Base-by-base conservation (phyloP, 2,888 invertebrate species). In the Xanthorhoe spadicearia region DNA sequence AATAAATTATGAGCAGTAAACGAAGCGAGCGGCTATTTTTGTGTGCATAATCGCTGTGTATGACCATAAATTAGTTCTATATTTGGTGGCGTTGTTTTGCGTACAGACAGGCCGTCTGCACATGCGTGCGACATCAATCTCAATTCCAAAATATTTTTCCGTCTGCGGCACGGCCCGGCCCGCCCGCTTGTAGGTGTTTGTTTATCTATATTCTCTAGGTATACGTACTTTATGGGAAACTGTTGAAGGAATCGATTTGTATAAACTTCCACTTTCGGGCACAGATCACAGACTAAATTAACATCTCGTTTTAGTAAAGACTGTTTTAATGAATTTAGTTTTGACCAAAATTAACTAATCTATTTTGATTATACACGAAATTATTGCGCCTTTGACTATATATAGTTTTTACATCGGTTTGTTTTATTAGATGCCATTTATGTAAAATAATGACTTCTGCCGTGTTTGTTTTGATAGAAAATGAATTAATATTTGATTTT, bases 111-210 rank as follows among this genome's bases (percentile, higher is more conserved):
- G 83, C 88, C 91, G 91, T 92, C 92, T 92, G 90, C 91, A 91
- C 92, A 91, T 92, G 92, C 92, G 92, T 89, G 90, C 87, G 84
- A 89, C 92, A 93, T 93, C 90, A 89, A 92, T 92, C 92, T 92
- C 90, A 92, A 91, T 92, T 91, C 90, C 89, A 84, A 87, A 91
- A 91, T 92, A 91, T 93, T 92, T 92, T 92, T 91, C 86, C 83
- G 91, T 91, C 89, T 90, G 88, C 82, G 78, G 75, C 74, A 77
- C 77, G 75, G 74, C 70, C 52, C 77, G 75, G 74, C 70, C 52
- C 53, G 48, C 7, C 48, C 17, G 48, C 48, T 61, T 52, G 67
- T 68, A 61, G 62, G 64, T 63, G 64, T 61, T 59, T 66, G 54
- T 69, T 65, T 65, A 63, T 68, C 68, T 64, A 64, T 55, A 59